Percentiles rank a stretch among this genome's conserved stretches.
These are phyloP conservation scores for Linnaemya vulpina DNA, from an alignment of 2,888 invertebrate species.

Conservation along the genomic window DNA sequence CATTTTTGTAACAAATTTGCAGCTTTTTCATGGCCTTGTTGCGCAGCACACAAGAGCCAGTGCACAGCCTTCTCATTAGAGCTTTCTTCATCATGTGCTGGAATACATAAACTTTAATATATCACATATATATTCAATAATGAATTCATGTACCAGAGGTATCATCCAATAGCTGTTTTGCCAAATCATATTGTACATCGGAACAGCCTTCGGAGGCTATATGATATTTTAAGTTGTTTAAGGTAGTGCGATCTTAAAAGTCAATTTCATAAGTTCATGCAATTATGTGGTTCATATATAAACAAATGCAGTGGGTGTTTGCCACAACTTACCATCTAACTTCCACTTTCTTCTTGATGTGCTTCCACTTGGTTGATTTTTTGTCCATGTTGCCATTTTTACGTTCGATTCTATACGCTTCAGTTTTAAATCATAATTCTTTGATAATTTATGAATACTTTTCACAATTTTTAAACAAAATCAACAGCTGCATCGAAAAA, in stretches of 20 bases:
- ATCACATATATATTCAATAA: too few relatives aligned
- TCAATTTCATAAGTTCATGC: conserved; percentile 3
- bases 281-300: background rate
- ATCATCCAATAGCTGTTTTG: conserved; percentile 91
- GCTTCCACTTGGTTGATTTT: conserved; percentile 79
- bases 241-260: conserved; percentile 81
- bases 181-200: conserved; percentile 93
- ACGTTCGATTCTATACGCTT: background rate
- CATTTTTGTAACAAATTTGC: conserved; percentile 87
- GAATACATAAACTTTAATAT: background rate
- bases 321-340: conserved; percentile 79
- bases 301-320: background rate
- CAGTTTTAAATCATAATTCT: conserved; percentile 36
- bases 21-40: conserved; percentile 95
- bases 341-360: conserved; percentile 82
- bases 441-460: background rate
- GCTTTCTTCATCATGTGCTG: conserved; percentile 78
- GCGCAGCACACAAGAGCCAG: conserved; percentile 96
- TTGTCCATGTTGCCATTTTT: conserved; percentile 82
- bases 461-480: conserved; percentile 14
- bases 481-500: conserved; percentile 45
- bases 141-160: conserved; percentile 85
- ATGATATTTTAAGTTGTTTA: conserved; percentile 85
- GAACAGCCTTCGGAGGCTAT: conserved; percentile 95
- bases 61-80: conserved; percentile 90